Percentiles rank a stretch among this genome's conserved stretches.
Evolutionary conservation across 2,888 invertebrate genomes (phyloP).

Genomic region (Microchrysa polita): DNA sequence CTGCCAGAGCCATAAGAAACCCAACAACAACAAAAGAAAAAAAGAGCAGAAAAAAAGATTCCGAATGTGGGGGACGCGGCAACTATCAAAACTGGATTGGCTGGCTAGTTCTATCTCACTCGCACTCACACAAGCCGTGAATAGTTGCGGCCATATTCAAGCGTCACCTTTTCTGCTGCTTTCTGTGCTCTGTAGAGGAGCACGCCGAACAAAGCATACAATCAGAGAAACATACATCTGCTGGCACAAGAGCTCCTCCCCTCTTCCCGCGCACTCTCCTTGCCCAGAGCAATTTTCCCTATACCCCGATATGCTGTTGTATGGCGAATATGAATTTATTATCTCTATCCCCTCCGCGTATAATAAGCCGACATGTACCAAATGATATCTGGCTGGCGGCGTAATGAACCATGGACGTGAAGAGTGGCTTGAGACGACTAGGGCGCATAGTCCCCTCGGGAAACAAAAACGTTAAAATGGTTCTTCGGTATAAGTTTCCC

Average conservation of each 20-base stretch:
- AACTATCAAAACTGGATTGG: conserved; percentile 29
- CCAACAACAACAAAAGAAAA: conserved; percentile 23
- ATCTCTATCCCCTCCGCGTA: conserved; percentile 35
- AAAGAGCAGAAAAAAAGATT: conserved; percentile 9
- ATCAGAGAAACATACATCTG: too few relatives aligned
- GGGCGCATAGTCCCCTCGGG: conserved; percentile 40
- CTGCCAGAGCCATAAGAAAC: too few relatives aligned
- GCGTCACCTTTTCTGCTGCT: conserved; percentile 29
- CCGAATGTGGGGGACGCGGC: conserved; percentile 31
- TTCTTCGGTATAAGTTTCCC: conserved; percentile 16
- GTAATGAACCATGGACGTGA: not conserved
- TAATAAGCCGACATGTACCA: not conserved
- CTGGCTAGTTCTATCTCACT: conserved; percentile 12
- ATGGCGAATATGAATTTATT: too few relatives aligned
- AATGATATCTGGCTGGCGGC: too few relatives aligned
- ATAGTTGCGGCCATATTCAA: conserved; percentile 35
- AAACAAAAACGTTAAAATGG: conserved; percentile 39
- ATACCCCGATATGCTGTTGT: not conserved
- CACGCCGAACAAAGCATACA: too few relatives aligned
- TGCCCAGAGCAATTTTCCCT: not conserved
- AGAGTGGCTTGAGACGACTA: not conserved
- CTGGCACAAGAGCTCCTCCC: conserved; percentile 16
- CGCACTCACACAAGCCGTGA: not conserved
- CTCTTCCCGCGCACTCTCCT: not conserved
- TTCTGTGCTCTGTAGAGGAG: conserved; percentile 6